Evolutionary conservation across 2,113 vertebrate genomes (phyloP).

Genomic region (Saguinus midas): DNA sequence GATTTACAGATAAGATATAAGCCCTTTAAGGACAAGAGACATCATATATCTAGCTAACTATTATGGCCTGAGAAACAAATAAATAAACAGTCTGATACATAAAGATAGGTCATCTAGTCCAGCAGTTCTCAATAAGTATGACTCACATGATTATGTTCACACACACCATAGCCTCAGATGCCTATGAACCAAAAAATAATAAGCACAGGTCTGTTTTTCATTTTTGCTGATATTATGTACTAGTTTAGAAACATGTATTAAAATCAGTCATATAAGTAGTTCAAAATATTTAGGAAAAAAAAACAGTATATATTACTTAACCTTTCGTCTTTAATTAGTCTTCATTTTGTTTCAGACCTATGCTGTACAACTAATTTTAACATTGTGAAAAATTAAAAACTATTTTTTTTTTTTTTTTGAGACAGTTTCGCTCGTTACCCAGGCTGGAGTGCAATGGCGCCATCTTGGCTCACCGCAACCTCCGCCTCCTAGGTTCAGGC

Average conservation of each 20-base stretch:
- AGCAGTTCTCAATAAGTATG: neutral
- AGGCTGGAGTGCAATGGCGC: no score
- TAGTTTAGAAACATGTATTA: neutral
- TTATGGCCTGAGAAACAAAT: neutral
- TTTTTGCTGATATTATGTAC: neutral
- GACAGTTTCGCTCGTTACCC: no score
- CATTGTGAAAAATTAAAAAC: neutral
- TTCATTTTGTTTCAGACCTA: neutral
- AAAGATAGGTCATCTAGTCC: neutral
- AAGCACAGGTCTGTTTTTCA: neutral
- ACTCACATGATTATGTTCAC: neutral
- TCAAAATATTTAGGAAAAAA: conserved; percentile 17
- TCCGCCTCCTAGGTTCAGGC: no score
- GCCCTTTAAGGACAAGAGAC: neutral
- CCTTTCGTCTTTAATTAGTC: neutral
- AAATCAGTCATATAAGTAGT: neutral
- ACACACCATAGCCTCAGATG: neutral
- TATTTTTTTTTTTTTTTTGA: neutral
- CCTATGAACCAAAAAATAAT: neutral
- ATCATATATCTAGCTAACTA: neutral
- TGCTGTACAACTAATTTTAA: neutral
- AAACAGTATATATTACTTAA: neutral
- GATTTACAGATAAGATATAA: neutral
- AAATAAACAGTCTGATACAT: neutral
- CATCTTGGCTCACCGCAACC: no score